A percentile compares a stretch with the other conserved stretches of the same genome.
These are phyloP conservation scores for Mnemiopsis leidyi DNA, from an alignment of 37 sponge, comb jelly and placozoan genomes.

Conservation along the genomic window DNA sequence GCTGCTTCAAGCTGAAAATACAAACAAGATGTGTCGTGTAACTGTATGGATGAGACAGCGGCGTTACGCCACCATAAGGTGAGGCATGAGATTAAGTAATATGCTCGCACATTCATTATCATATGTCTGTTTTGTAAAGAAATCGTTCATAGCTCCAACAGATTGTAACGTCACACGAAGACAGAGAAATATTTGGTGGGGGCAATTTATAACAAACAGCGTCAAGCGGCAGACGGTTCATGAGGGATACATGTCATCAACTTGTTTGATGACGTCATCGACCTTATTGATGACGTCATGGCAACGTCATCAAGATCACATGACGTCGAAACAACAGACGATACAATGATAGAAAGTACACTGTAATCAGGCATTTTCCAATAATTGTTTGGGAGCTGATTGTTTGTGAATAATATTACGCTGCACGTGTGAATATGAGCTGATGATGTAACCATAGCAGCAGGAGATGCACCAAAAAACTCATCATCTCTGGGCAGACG, in stretches of 20 bases:
- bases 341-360: not conserved
- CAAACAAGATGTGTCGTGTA: too few relatives aligned
- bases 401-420: too few relatives aligned
- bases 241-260: too few relatives aligned
- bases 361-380: not conserved
- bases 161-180: not conserved
- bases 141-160: not conserved
- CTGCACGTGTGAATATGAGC: too few relatives aligned
- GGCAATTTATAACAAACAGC: not conserved
- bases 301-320: not conserved
- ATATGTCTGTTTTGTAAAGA: not conserved
- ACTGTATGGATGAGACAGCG: not conserved
- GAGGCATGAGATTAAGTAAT: too few relatives aligned
- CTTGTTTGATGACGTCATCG: too few relatives aligned
- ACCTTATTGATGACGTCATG: too few relatives aligned
- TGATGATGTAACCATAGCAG: constrained; percentile 34
- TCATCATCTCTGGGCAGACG: not conserved
- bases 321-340: not conserved
- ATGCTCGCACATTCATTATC: not conserved
- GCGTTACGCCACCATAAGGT: too few relatives aligned
- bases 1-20: not conserved
- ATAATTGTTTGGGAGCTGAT: not conserved
- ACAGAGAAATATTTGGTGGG: not conserved
- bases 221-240: not conserved
- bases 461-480: constrained; percentile 2